phyloP scores from a whole-genome alignment of 2,113 vertebrate genomes.

The Anser cygnoides region DNA sequence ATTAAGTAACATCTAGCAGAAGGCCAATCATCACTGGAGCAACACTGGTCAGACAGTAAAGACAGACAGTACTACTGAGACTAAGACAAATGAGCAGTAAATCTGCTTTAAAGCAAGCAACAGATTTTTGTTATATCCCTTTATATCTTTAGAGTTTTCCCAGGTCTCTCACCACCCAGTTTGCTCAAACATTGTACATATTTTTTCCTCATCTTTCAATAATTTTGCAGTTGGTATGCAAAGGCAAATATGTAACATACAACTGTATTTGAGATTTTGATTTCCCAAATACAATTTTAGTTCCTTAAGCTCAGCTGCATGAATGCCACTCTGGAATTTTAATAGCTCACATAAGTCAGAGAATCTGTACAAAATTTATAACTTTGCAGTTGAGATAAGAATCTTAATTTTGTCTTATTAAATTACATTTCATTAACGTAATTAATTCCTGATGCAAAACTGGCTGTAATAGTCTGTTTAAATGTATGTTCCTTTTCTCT shows the following conservation, averaged over 20 bases:
- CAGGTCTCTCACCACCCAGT: background rate
- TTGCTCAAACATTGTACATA: background rate
- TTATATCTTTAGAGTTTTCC: background rate
- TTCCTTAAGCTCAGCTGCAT: background rate
- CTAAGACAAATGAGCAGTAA: background rate
- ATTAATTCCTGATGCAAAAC: slow-evolving; percentile 24
- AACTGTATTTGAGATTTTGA: background rate
- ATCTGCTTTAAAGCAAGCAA: background rate
- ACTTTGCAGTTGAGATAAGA: slow-evolving; percentile 1
- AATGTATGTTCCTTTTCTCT: background rate
- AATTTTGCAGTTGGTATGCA: background rate
- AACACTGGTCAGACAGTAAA: slow-evolving; percentile 14
- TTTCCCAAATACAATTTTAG: background rate
- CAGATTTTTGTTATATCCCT: background rate
- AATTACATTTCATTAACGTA: slow-evolving; percentile 16
- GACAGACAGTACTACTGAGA: background rate
- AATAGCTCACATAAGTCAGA: background rate
- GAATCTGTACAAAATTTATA: slow-evolving; percentile 5
- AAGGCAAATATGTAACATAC: background rate
- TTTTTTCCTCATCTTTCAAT: background rate
- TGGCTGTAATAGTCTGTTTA: background rate
- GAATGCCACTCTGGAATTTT: background rate
- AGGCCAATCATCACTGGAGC: background rate
- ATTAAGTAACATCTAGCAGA: slow-evolving; percentile 35
- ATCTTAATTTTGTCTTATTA: slow-evolving; percentile 9